Conservation (phyloP, 2,888 invertebrate species). For the Willowsia nigromaculata region DNA sequence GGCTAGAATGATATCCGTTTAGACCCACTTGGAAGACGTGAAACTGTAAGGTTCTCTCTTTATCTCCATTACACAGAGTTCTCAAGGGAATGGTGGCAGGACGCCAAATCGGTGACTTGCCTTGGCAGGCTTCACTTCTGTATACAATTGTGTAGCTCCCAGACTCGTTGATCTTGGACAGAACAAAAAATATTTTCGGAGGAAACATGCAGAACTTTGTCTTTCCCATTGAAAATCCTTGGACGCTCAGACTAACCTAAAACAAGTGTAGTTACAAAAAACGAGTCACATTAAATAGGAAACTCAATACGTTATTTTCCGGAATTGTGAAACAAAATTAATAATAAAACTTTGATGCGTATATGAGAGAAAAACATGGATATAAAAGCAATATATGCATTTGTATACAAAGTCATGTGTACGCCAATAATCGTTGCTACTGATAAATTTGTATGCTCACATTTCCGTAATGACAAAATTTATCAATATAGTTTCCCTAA, state of each 20-base stretch:
- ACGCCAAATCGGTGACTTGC: conserved; percentile 82
- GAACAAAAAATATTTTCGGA: conserved; percentile 75
- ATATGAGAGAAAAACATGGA: background rate
- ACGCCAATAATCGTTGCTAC: background rate
- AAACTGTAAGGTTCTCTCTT: conserved; percentile 68
- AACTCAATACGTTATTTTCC: background rate
- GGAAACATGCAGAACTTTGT: conserved; percentile 74
- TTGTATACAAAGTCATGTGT: background rate
- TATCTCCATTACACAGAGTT: conserved; percentile 81
- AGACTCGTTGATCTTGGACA: conserved; percentile 80
- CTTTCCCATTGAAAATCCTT: conserved; percentile 69
- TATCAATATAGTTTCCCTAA: background rate
- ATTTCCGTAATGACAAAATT: background rate
- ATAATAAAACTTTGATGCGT: background rate
- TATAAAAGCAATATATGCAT: background rate
- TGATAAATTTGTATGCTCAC: background rate
- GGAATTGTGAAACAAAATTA: background rate
- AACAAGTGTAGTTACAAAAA: background rate
- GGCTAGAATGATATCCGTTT: conserved; percentile 70
- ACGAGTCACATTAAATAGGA: background rate
- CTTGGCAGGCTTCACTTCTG: conserved; percentile 82
- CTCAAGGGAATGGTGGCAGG: conserved; percentile 81
- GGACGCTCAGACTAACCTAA: conserved; percentile 69
- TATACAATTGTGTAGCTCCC: conserved; percentile 81
- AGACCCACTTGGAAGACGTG: conserved; percentile 71